Base-by-base conservation (phyloP, 1,140 invertebrate genomes). In the Sweltsa coloradensis region DNA sequence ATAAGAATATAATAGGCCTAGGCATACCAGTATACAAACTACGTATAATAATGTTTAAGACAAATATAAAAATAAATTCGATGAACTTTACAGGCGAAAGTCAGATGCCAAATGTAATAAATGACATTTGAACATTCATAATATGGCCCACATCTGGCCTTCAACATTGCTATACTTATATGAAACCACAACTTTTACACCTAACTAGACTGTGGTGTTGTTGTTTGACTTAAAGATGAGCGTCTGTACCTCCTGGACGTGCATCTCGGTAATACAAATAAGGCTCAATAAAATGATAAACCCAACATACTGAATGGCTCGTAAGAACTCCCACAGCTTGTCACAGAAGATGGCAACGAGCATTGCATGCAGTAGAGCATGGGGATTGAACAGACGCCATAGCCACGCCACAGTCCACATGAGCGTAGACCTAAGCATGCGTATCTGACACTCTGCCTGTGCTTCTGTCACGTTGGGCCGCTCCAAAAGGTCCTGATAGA, bases 301-400 rank as follows among this genome's bases (percentile, higher is more conserved):
- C 23, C 78, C 76, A 31, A 68, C 62, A 59, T 78, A 82, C 53
- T 81, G 76, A 4, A 80, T 65, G 21, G 69, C 57, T 50, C 71
- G 70, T n/a, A 84, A 58, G 51, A 83, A 83, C 29, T 78, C 72
- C 78, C 81, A 83, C 2, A 81, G 63, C 55, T 81, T 83, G 72
- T 89, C 85, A 57, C 85, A 76, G 61, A 88, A 87, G 49, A 90
- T 79, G 21, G 82, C 75, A 22, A 89, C 60, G 5, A 88, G 70
- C 11, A 89, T 58, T 47, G 80, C 73, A 62, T 90, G 84, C 14
- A 85, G 62, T 46, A 86, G 68, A 23, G 82, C 81, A 57, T 89
- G 86, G 0, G 84, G 81, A 59, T 89, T 88, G 1, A 83, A 70
- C 0, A 88, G 62, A 48, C 84, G 73, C 87, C 87, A 91, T 34